phyloP scores from a whole-genome alignment of 2,888 invertebrate genomes.

The Epistrophe grossulariae region DNA sequence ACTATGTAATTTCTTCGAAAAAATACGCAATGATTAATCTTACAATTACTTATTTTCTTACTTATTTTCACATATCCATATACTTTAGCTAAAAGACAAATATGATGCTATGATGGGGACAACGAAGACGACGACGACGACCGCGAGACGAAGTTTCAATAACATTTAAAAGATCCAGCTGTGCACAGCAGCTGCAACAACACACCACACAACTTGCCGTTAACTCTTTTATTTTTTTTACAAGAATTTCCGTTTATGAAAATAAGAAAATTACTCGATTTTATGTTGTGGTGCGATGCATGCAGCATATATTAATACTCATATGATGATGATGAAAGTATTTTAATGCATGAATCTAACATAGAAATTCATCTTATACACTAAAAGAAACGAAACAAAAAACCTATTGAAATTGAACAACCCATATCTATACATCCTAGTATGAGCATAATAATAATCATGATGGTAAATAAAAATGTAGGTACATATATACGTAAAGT shows the following conservation, averaged over 20 bases:
- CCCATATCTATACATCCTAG: not conserved
- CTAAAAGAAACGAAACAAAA: not conserved
- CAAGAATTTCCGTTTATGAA: slow-evolving; percentile 58
- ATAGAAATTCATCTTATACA: slow-evolving; percentile 14
- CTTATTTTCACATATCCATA: not conserved
- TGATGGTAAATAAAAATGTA: slow-evolving; percentile 27
- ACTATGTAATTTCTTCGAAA: not conserved
- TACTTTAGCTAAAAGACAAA: not conserved
- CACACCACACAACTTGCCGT: slow-evolving; percentile 33
- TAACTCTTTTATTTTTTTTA: slow-evolving; percentile 16
- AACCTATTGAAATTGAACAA: not conserved
- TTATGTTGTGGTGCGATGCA: slow-evolving; percentile 15
- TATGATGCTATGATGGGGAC: not conserved
- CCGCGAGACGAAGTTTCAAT: not conserved
- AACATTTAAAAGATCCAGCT: slow-evolving; percentile 34
- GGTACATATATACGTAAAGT: not conserved
- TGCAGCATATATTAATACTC: not conserved
- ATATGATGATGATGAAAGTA: slow-evolving; percentile 22
- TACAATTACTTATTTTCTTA: not conserved
- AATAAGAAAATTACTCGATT: slow-evolving; percentile 46
- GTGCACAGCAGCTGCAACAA: slow-evolving; percentile 60
- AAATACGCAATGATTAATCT: not conserved
- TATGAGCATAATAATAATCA: slow-evolving; percentile 22
- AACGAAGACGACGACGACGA: not conserved
- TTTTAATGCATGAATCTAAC: not conserved